Evolutionary conservation across 2,888 invertebrate species (phyloP).

Genomic region (Xestia xanthographa): DNA sequence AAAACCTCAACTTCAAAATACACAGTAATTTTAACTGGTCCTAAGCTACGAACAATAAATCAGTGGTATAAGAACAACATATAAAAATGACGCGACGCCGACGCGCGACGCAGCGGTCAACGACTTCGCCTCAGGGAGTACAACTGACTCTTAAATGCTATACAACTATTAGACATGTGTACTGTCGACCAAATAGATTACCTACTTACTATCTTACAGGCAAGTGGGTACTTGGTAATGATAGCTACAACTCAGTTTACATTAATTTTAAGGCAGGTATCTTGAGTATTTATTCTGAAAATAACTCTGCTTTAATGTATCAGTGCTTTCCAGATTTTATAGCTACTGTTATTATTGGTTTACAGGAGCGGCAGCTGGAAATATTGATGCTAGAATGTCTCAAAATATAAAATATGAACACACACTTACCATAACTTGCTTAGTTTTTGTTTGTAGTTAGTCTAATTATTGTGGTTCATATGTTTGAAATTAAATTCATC

Average conservation of each 20-base stretch:
- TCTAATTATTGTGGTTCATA: too few relatives aligned
- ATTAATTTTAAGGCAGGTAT: not conserved
- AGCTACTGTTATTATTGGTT: not conserved
- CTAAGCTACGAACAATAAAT: slow-evolving; percentile 35
- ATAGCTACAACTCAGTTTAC: not conserved
- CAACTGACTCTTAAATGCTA: slow-evolving; percentile 17
- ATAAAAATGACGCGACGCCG: slow-evolving; percentile 45
- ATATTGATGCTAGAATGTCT: not conserved
- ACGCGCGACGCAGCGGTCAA: slow-evolving; percentile 54
- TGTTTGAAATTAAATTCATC: too few relatives aligned
- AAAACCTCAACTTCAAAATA: slow-evolving; percentile 24
- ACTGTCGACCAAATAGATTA: slow-evolving; percentile 7
- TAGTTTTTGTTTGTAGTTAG: not conserved
- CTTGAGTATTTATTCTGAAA: not conserved
- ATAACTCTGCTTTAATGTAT: not conserved
- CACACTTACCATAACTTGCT: not conserved
- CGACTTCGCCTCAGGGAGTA: slow-evolving; percentile 51
- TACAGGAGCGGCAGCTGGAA: not conserved
- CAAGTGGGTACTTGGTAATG: not conserved
- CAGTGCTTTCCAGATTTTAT: not conserved
- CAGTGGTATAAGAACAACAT: slow-evolving; percentile 42
- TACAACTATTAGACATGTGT: slow-evolving; percentile 28
- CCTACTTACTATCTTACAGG: not conserved
- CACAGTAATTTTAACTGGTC: slow-evolving; percentile 43
- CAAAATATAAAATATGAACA: not conserved